phyloP scores from a whole-genome alignment of 2,797 vertebrate species.

The Gadopsis marmoratus region DNA sequence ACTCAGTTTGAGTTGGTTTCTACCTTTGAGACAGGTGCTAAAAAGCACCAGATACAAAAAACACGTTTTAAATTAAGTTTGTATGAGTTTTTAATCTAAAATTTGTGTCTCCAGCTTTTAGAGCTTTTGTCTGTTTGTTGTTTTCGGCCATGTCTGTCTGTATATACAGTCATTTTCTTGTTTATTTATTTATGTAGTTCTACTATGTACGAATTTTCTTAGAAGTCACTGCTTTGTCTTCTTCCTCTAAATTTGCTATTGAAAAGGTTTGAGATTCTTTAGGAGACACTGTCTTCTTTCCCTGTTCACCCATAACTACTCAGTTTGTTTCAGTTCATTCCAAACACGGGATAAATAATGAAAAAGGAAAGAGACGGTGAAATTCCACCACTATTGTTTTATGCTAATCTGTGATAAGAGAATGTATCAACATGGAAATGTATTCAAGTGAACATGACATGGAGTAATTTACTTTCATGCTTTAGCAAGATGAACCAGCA shows the following conservation, averaged over 20 bases:
- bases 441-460: constrained; percentile 7
- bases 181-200: too few species aligned
- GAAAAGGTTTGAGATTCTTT: not conserved
- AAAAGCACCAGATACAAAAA: constrained; percentile 1
- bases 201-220: too few species aligned
- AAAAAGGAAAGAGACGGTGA: not conserved
- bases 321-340: not conserved
- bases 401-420: not conserved
- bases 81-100: too few species aligned
- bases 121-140: too few species aligned
- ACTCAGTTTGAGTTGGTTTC: not conserved
- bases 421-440: constrained; percentile 9
- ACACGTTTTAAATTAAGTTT: too few species aligned
- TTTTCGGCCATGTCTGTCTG: too few species aligned
- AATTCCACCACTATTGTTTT: not conserved
- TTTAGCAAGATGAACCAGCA: not conserved
- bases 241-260: not conserved
- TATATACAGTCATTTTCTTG: too few species aligned
- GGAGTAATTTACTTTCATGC: not conserved
- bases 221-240: too few species aligned
- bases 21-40: not conserved
- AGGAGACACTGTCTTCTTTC: not conserved
- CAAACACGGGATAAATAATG: not conserved
- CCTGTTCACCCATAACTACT: not conserved
- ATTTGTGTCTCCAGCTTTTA: too few species aligned